A percentile compares a stretch with the other conserved stretches of the same genome.
Evolutionary conservation across 2,797 vertebrate genomes (phyloP).

Genomic region (Coregonus ussuriensis): DNA sequence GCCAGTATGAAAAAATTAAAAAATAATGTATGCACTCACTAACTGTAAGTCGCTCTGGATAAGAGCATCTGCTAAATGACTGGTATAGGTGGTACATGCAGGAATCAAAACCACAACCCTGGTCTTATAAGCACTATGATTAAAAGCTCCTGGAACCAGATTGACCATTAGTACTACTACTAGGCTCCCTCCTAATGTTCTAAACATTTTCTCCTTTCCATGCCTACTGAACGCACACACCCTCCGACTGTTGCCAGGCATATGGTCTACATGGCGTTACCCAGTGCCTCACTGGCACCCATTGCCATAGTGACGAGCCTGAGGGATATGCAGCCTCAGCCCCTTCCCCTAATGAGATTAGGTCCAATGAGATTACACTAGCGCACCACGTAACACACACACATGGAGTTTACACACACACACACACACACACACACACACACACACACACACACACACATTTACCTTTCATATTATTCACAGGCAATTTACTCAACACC

Average conservation of each 20-base stretch:
- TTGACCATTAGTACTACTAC: no score
- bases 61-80: no score
- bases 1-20: no score
- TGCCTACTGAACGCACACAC: neutral
- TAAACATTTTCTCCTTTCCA: neutral
- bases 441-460: constrained; percentile 27
- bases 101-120: no score
- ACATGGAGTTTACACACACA: neutral
- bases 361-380: constrained; percentile 58
- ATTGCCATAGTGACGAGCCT: constrained; percentile 48
- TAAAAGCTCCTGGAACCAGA: neutral
- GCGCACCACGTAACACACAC: constrained; percentile 14
- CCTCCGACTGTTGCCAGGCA: neutral
- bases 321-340: constrained; percentile 46
- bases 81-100: neutral
- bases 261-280: neutral
- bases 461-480: constrained; percentile 17
- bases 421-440: constrained; percentile 23
- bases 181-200: neutral
- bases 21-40: no score
- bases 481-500: constrained; percentile 8
- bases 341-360: constrained; percentile 70
- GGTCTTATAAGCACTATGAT: no score
- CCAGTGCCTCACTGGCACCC: constrained; percentile 16
- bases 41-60: no score